Evolutionary conservation across 92 coral and sea anemone species (phyloP).

Genomic region (Chrysogorgia sp.): DNA sequence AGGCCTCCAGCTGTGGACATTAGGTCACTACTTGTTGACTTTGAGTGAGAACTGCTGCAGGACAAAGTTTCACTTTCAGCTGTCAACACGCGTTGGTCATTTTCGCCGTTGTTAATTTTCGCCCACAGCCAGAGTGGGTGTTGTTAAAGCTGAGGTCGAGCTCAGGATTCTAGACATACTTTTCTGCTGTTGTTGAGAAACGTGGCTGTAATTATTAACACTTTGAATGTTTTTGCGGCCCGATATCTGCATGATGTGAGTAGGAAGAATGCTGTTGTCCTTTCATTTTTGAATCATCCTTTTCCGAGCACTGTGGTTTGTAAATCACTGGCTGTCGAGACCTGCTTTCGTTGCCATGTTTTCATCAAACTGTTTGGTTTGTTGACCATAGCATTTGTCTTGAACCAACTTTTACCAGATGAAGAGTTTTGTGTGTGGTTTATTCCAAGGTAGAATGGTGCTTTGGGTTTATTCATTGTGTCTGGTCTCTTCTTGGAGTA

Average conservation of each 20-base stretch:
- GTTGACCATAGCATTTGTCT: constrained; percentile 52
- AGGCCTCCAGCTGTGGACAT: constrained; percentile 3
- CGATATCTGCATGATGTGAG: constrained; percentile 56
- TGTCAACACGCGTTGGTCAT: constrained; percentile 9
- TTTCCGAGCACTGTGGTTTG: constrained; percentile 65
- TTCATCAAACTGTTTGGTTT: constrained; percentile 56
- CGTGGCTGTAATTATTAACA: constrained; percentile 55
- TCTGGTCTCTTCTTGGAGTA: constrained; percentile 59
- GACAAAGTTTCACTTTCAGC: constrained; percentile 14
- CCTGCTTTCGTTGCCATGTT: constrained; percentile 44
- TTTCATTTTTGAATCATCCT: constrained; percentile 61
- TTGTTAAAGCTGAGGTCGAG: not conserved
- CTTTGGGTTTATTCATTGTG: constrained; percentile 47
- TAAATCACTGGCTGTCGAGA: constrained; percentile 47
- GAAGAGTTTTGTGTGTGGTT: constrained; percentile 51
- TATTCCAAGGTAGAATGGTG: constrained; percentile 58
- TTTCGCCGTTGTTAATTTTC: not conserved
- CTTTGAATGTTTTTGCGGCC: constrained; percentile 51
- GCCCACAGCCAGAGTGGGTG: not conserved
- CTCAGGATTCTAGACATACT: constrained; percentile 50
- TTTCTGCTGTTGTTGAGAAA: constrained; percentile 53
- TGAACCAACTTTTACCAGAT: constrained; percentile 53
- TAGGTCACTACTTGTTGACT: not conserved
- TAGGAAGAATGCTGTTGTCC: constrained; percentile 51
- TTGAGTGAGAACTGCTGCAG: not conserved